phyloP scores from a whole-genome alignment of 2,888 invertebrate species.

The Caenorhabditis plicata region DNA sequence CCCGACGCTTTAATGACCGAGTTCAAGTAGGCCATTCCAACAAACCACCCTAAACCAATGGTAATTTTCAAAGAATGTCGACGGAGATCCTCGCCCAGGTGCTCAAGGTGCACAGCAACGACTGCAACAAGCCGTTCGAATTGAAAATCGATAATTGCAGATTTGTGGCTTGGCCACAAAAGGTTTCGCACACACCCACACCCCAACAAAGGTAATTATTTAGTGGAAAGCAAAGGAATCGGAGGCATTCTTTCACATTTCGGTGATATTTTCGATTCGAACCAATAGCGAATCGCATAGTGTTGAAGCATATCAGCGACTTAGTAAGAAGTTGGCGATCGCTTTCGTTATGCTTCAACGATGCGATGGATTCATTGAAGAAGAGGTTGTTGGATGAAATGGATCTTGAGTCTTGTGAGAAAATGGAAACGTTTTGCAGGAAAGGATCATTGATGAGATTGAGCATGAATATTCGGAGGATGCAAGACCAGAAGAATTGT shows the following conservation, averaged over 20 bases:
- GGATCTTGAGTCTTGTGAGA: too few species aligned
- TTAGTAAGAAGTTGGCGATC: conserved; percentile 48
- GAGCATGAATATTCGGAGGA: too few species aligned
- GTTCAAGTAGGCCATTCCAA: background rate
- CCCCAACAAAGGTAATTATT: too few species aligned
- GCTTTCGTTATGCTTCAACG: conserved; percentile 47
- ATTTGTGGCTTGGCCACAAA: conserved; percentile 54
- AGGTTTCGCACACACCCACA: too few species aligned
- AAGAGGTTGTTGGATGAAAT: too few species aligned
- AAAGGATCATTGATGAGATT: too few species aligned
- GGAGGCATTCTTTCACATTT: conserved; percentile 12
- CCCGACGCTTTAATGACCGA: background rate
- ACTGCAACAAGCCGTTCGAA: conserved; percentile 44
- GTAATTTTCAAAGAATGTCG: conserved; percentile 16
- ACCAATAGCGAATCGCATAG: conserved; percentile 42
- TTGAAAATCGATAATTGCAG: conserved; percentile 54
- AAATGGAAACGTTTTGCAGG: too few species aligned
- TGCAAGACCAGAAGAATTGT: conserved; percentile 20
- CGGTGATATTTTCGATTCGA: conserved; percentile 51
- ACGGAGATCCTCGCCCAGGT: conserved; percentile 49
- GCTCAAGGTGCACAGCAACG: conserved; percentile 45
- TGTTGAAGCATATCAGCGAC: conserved; percentile 49
- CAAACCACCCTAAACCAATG: background rate
- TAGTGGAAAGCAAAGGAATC: conserved; percentile 3
- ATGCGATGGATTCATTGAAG: conserved; percentile 40